A percentile compares a stretch with the other conserved stretches of the same genome.
These are phyloP conservation scores for Calameuta idolon DNA, from an alignment of 2,888 invertebrate species.

Conservation along the genomic window DNA sequence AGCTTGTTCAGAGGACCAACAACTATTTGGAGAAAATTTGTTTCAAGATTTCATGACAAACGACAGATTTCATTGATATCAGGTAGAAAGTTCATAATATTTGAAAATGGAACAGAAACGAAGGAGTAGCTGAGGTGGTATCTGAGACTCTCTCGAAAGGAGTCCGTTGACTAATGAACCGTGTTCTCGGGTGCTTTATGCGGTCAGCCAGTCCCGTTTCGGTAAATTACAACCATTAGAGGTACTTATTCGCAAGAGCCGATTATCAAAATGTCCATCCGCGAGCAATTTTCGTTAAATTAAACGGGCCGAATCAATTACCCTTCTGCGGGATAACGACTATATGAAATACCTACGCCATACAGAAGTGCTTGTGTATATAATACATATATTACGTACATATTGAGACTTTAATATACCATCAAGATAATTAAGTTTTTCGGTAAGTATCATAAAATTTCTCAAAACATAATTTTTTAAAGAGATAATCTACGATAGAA, in stretches of 20 bases:
- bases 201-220: slow-evolving; percentile 56
- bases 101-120: neutral
- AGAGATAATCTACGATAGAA: neutral
- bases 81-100: neutral
- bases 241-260: slow-evolving; percentile 55
- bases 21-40: neutral
- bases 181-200: slow-evolving; percentile 56
- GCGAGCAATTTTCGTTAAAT: slow-evolving; percentile 60
- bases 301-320: slow-evolving; percentile 64
- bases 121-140: slow-evolving; percentile 20
- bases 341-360: neutral
- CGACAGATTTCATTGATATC: neutral
- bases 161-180: slow-evolving; percentile 48
- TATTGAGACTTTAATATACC: neutral
- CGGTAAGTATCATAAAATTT: neutral
- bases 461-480: neutral
- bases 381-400: neutral
- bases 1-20: neutral
- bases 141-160: slow-evolving; percentile 20
- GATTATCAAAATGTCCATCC: slow-evolving; percentile 53
- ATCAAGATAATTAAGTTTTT: neutral
- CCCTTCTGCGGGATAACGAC: slow-evolving; percentile 21
- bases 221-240: slow-evolving; percentile 63
- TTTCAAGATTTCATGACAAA: neutral
- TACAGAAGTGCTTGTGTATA: neutral